Conservation (phyloP, 2,797 vertebrate genomes). For the Hephaestus fuliginosus region DNA sequence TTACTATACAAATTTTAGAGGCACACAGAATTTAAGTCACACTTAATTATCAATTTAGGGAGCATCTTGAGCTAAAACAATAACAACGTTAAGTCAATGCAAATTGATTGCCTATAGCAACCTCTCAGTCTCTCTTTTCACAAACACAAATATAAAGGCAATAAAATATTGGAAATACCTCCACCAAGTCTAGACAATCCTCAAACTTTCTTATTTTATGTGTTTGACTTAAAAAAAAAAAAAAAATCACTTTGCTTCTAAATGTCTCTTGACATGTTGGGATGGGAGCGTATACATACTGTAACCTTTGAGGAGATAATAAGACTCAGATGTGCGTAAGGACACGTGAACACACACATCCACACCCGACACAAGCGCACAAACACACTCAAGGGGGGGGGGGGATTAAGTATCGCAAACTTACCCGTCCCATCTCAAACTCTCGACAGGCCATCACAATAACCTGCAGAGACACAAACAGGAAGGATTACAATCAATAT, state of each 20-base stretch:
- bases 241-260: neutral
- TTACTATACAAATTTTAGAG: neutral
- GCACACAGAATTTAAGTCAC: neutral
- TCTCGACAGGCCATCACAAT: conserved; percentile 99
- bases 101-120: neutral
- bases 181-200: neutral
- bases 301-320: conserved; percentile 23
- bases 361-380: neutral
- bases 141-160: conserved; percentile 9
- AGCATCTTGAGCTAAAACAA: conserved; percentile 1
- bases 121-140: neutral
- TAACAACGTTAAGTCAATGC: neutral
- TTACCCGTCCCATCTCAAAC: conserved; percentile 99
- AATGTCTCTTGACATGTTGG: too few species aligned
- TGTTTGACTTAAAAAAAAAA: neutral
- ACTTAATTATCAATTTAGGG: conserved; percentile 1
- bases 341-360: neutral
- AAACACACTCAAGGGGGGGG: neutral
- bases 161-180: neutral
- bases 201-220: neutral
- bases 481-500: conserved; percentile 43
- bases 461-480: conserved; percentile 85
- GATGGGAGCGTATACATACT: neutral
- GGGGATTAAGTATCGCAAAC: conserved; percentile 59
- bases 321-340: conserved; percentile 12